phyloP scores from a whole-genome alignment of 2,797 vertebrate species.

The Ctenopoma kingsleyae region DNA sequence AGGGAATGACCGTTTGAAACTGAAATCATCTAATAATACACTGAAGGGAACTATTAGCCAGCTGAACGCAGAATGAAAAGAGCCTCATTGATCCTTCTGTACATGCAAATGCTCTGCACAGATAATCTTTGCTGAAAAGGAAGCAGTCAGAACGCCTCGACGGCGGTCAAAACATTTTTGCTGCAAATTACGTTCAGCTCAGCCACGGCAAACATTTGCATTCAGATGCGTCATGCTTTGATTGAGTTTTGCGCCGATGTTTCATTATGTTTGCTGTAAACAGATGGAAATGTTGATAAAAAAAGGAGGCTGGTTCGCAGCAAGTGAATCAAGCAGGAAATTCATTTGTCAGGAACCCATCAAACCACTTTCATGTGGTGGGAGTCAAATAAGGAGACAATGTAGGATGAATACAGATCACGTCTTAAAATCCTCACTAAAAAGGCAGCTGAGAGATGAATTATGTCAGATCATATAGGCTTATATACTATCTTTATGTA shows the following conservation, averaged over 20 bases:
- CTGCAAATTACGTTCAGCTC: constrained; percentile 21
- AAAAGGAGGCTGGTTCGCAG: constrained; percentile 16
- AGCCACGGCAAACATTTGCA: constrained; percentile 41
- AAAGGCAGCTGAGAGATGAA: constrained; percentile 36
- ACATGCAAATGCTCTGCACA: constrained; percentile 12
- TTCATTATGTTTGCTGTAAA: constrained; percentile 55
- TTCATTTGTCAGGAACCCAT: constrained; percentile 58
- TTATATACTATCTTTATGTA: constrained; percentile 27
- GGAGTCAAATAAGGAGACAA: constrained; percentile 30
- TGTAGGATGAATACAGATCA: constrained; percentile 52
- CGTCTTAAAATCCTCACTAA: constrained; percentile 6
- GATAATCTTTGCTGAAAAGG: constrained; percentile 31
- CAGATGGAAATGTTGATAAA: constrained; percentile 56
- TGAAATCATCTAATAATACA: constrained; percentile 60
- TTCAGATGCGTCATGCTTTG: constrained; percentile 29
- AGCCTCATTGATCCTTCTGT: constrained; percentile 37
- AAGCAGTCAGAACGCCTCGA: constrained; percentile 46
- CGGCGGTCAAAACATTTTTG: constrained; percentile 37
- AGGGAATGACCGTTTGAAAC: constrained; percentile 56
- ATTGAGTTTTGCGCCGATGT: constrained; percentile 28
- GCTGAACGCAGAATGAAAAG: constrained; percentile 44
- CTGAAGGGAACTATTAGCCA: constrained; percentile 58
- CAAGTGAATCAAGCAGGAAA: constrained; percentile 48
- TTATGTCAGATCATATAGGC: constrained; percentile 7
- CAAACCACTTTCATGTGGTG: constrained; percentile 29